Percentiles rank a stretch among this genome's conserved stretches.
phyloP scores from a whole-genome alignment of 2,113 vertebrate genomes.

The Poecile atricapillus region DNA sequence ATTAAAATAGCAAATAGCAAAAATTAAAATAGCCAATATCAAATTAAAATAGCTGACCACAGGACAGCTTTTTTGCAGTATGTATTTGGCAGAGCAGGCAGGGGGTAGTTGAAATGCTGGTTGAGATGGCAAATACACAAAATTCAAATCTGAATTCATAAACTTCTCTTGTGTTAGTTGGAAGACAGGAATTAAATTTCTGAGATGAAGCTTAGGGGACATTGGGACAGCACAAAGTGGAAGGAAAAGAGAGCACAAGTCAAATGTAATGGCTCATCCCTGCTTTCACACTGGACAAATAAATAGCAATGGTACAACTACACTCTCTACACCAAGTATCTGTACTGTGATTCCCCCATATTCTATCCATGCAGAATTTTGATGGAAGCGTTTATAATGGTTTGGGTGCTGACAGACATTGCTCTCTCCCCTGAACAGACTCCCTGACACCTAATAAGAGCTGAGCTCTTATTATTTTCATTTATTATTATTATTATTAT shows the following conservation, averaged over 20 bases:
- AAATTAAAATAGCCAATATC: not conserved
- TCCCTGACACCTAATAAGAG: not conserved
- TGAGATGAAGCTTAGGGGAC: not conserved
- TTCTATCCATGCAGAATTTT: not conserved
- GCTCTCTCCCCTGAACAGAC: not conserved
- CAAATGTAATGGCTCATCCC: not conserved
- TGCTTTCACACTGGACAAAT: not conserved
- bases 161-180: not conserved
- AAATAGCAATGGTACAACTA: not conserved
- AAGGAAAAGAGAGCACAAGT: not conserved
- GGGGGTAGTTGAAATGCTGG: not conserved
- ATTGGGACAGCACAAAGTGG: not conserved
- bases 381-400: not conserved
- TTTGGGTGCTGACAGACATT: not conserved
- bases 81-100: not conserved
- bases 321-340: not conserved
- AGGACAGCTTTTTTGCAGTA: not conserved
- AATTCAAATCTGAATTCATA: not conserved
- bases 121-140: not conserved
- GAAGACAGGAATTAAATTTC: not conserved
- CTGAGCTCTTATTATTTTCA: not conserved
- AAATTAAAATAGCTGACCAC: not conserved
- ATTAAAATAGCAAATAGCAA: not conserved
- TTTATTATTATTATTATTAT: no score
- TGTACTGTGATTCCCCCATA: not conserved